Evolutionary conservation across 2,888 invertebrate species (phyloP).

Genomic region (Metellina segmentata): DNA sequence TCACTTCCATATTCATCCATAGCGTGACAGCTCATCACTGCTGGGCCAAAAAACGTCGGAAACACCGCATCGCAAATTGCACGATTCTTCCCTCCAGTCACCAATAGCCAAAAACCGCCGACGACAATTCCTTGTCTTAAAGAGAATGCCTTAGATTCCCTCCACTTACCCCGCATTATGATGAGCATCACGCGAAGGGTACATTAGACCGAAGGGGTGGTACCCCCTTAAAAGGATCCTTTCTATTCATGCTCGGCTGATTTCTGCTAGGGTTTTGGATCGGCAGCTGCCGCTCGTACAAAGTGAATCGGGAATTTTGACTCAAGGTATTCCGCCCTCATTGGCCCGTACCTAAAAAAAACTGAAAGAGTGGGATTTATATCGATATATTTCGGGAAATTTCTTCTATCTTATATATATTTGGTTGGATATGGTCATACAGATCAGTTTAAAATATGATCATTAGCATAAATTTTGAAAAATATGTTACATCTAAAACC

Average conservation of each 20-base stretch:
- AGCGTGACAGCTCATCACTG: constrained; percentile 33
- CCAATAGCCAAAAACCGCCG: constrained; percentile 7
- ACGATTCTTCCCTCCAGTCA: constrained; percentile 3
- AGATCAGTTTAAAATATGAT: too few species aligned
- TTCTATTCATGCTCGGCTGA: constrained; percentile 48
- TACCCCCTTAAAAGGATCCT: constrained; percentile 51
- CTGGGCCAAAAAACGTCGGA: constrained; percentile 46
- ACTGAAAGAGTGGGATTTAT: too few species aligned
- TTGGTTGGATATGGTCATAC: too few species aligned
- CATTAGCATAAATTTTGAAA: too few species aligned
- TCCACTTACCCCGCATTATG: constrained; percentile 35
- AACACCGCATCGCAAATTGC: constrained; percentile 48
- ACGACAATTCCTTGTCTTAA: constrained; percentile 40
- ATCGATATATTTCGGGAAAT: too few species aligned
- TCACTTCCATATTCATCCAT: constrained; percentile 15
- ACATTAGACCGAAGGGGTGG: constrained; percentile 65
- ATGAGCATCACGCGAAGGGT: constrained; percentile 50
- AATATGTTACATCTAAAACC: too few species aligned
- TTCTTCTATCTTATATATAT: too few species aligned
- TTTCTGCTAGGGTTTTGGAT: constrained; percentile 2
- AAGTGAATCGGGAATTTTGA: constrained; percentile 28
- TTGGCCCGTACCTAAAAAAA: too few species aligned
- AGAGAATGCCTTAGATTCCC: constrained; percentile 51
- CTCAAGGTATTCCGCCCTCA: not conserved
- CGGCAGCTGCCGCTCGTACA: constrained; percentile 14